Evolutionary conservation across 2,113 vertebrate species (phyloP).

Genomic region (Microtus ochrogaster): DNA sequence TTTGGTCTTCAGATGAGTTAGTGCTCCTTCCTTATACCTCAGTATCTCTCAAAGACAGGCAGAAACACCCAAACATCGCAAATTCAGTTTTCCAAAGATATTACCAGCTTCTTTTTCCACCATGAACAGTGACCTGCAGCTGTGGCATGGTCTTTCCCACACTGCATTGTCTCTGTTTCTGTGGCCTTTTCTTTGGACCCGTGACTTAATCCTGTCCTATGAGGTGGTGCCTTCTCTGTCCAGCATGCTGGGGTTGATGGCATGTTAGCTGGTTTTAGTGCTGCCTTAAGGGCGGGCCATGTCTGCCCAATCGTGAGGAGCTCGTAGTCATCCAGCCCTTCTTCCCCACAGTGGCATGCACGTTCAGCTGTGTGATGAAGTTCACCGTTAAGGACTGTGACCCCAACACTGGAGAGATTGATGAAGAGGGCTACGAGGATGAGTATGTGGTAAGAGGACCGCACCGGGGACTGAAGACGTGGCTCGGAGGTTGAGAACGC

Average conservation of each 20-base stretch:
- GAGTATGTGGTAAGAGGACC: constrained; percentile 90
- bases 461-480: no score
- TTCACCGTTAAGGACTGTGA: constrained; percentile 92
- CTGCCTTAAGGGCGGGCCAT: not conserved
- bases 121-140: not conserved
- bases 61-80: not conserved
- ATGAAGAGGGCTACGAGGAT: constrained; percentile 90
- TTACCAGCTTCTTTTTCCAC: no score
- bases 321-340: not conserved
- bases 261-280: not conserved
- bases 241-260: not conserved
- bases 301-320: not conserved
- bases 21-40: not conserved
- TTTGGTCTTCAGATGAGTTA: not conserved
- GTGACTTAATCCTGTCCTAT: not conserved
- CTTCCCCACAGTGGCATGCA: constrained; percentile 86
- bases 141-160: not conserved
- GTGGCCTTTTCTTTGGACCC: not conserved
- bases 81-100: not conserved
- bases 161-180: not conserved
- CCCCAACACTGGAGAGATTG: constrained; percentile 88
- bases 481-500: not conserved
- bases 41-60: not conserved
- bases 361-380: constrained; percentile 91
- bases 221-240: not conserved